Conservation (phyloP, 1,140 invertebrate genomes). For the Calephelis virginiensis region DNA sequence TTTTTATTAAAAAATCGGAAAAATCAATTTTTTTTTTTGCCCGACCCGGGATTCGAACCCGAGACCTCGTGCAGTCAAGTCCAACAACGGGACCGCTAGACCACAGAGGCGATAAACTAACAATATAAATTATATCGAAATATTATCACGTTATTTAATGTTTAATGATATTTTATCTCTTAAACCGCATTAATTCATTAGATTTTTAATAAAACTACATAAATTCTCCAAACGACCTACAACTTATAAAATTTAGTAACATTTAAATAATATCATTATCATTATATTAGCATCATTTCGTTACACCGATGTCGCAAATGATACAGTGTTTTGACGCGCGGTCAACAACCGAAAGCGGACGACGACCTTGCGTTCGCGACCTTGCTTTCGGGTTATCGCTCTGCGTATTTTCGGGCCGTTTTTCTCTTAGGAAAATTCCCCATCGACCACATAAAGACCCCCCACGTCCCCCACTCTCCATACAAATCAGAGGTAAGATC, state of each 20-base stretch:
- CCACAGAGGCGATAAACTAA: too few relatives aligned
- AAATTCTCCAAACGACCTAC: neutral
- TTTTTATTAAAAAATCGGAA: too few relatives aligned
- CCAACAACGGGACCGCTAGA: too few relatives aligned
- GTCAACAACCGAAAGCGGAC: conserved; percentile 32
- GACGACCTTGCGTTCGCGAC: conserved; percentile 52
- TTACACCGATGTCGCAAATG: conserved; percentile 20
- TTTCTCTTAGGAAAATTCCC: conserved; percentile 64
- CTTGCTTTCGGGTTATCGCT: conserved; percentile 46
- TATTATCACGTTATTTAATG: too few relatives aligned
- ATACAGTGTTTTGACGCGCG: conserved; percentile 42
- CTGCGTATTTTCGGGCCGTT: conserved; percentile 56
- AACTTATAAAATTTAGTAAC: conserved; percentile 14
- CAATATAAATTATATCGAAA: too few relatives aligned
- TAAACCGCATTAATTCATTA: too few relatives aligned
- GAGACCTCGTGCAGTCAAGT: too few relatives aligned
- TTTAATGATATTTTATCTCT: too few relatives aligned
- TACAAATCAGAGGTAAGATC: neutral
- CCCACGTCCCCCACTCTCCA: conserved; percentile 20
- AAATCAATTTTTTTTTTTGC: too few relatives aligned
- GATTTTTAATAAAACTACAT: conserved; percentile 1
- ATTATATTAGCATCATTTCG: conserved; percentile 23
- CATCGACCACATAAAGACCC: conserved; percentile 41
- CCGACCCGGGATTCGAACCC: too few relatives aligned
- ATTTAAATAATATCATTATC: conserved; percentile 16